Conservation (phyloP, 2,113 vertebrate genomes). For the Peromyscus polionotus region DNA sequence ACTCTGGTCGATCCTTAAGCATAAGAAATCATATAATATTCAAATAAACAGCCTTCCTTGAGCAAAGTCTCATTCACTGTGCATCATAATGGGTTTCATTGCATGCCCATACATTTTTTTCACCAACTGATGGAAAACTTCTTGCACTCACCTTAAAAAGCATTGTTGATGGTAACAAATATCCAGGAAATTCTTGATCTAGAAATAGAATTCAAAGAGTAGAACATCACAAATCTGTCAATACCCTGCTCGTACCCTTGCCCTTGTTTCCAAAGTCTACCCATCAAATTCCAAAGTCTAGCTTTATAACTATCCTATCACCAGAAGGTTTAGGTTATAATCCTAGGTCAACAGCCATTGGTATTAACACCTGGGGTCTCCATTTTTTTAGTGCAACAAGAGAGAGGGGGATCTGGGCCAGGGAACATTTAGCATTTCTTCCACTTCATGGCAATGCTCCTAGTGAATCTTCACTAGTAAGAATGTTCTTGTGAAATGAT, state of each 20-base stretch:
- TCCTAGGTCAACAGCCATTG: not conserved
- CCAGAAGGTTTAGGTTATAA: not conserved
- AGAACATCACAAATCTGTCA: not conserved
- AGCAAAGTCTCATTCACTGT: not conserved
- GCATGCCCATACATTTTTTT: not conserved
- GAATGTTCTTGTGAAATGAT: not conserved
- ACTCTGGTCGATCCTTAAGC: conserved; percentile 13
- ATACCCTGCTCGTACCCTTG: not conserved
- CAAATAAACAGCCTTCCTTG: not conserved
- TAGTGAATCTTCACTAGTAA: not conserved
- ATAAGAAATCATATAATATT: not conserved
- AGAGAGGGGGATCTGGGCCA: not conserved
- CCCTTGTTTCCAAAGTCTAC: not conserved
- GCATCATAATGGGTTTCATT: not conserved
- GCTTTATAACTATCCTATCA: not conserved
- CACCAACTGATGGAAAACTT: not conserved
- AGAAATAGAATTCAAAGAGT: not conserved
- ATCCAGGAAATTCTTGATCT: not conserved
- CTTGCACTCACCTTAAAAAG: not conserved
- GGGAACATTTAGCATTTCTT: not conserved
- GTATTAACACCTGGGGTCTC: not conserved
- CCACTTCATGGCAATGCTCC: not conserved
- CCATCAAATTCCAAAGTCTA: not conserved
- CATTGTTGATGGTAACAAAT: not conserved
- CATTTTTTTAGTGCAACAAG: not conserved